Conservation (phyloP, 2,113 vertebrate genomes). For the Eulemur rufifrons region DNA sequence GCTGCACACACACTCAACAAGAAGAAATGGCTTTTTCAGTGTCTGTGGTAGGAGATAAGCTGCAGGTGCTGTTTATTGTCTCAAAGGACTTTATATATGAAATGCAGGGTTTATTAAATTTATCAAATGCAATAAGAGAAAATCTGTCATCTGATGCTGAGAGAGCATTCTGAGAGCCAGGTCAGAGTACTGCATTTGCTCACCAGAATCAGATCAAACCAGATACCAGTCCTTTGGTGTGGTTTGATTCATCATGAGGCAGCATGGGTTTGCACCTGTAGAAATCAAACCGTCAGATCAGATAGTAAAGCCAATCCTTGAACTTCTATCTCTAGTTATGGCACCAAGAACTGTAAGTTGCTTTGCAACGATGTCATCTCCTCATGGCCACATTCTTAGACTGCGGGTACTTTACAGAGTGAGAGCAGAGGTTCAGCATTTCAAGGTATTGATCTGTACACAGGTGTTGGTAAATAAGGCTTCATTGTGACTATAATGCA, state of each 20-base stretch:
- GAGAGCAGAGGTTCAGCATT: not conserved
- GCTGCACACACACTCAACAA: not conserved
- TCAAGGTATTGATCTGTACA: not conserved
- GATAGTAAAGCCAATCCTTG: not conserved
- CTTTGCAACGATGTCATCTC: not conserved
- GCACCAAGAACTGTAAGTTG: not conserved
- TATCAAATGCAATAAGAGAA: constrained; percentile 33
- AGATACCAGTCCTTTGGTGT: not conserved
- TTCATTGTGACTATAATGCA: not conserved
- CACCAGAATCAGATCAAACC: not conserved
- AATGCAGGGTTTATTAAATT: not conserved
- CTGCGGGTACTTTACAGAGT: not conserved
- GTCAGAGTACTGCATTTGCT: not conserved
- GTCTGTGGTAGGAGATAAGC: not conserved
- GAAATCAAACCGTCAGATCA: constrained; percentile 16
- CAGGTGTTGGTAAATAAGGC: not conserved
- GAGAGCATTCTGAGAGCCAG: not conserved
- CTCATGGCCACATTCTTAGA: not conserved
- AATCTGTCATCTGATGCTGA: constrained; percentile 34
- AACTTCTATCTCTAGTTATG: not conserved
- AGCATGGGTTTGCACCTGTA: not conserved
- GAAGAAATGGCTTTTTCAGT: not conserved
- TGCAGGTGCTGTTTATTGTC: constrained; percentile 23
- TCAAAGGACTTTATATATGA: constrained; percentile 38
- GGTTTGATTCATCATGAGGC: not conserved